These are phyloP conservation scores for Pseudomyrmex cubaensis DNA, from an alignment of 1,140 invertebrate species.

Conservation along the genomic window DNA sequence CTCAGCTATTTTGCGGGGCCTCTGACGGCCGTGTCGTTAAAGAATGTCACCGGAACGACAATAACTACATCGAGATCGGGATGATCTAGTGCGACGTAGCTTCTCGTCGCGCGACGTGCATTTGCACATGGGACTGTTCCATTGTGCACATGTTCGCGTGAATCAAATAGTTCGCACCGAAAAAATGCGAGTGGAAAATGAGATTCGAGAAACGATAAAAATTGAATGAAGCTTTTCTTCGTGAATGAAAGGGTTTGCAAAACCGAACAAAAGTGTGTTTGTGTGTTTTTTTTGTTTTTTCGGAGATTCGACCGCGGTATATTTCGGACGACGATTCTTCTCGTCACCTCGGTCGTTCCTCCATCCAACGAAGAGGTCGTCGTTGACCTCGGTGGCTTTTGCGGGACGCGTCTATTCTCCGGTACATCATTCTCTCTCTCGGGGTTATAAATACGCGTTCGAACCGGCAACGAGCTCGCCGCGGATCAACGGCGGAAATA, in stretches of 20 bases:
- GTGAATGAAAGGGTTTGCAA: neutral
- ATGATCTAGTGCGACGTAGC: slow-evolving; percentile 8
- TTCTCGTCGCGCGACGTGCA: neutral
- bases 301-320: neutral
- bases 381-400: slow-evolving; percentile 45
- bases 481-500: slow-evolving; percentile 43
- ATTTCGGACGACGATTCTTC: slow-evolving; percentile 42
- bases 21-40: slow-evolving; percentile 58
- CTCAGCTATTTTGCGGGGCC: slow-evolving; percentile 67
- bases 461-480: slow-evolving; percentile 53
- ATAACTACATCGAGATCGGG: slow-evolving; percentile 42
- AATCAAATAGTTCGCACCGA: neutral
- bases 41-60: slow-evolving; percentile 62
- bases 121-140: too few species aligned
- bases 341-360: slow-evolving; percentile 65
- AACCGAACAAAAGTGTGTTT: slow-evolving; percentile 4
- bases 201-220: neutral
- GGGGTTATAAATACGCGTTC: slow-evolving; percentile 77
- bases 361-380: slow-evolving; percentile 56
- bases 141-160: neutral
- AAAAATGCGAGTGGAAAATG: neutral
- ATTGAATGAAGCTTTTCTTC: neutral
- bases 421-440: slow-evolving; percentile 76
- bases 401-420: slow-evolving; percentile 68
- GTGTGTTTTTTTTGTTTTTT: too few species aligned